These are phyloP conservation scores for Rallus crepitans DNA, from an alignment of 2,797 vertebrate species.

Conservation along the genomic window DNA sequence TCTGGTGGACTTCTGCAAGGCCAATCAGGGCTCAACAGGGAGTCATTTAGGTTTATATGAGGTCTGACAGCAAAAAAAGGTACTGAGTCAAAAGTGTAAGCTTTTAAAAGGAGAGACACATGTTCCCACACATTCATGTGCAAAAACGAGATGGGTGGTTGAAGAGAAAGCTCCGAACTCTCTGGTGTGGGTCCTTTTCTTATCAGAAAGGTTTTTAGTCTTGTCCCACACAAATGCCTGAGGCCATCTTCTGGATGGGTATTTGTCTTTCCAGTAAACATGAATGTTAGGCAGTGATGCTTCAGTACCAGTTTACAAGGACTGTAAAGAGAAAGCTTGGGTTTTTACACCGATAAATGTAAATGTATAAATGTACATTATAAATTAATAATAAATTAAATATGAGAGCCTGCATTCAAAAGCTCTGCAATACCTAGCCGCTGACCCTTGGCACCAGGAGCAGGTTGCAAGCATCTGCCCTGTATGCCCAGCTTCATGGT, in stretches of 20 bases:
- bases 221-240: rapidly evolving
- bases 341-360: background rate
- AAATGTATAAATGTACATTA: no score
- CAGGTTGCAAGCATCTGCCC: background rate
- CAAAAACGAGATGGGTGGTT: background rate
- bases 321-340: background rate
- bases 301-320: background rate
- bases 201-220: background rate
- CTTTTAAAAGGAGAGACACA: background rate
- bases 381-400: background rate
- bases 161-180: background rate
- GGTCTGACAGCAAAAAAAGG: background rate
- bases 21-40: background rate
- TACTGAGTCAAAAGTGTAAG: background rate
- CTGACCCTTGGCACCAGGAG: background rate
- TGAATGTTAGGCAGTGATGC: background rate
- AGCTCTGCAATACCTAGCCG: background rate
- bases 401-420: rapidly evolving
- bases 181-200: background rate
- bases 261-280: background rate
- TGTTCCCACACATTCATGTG: background rate
- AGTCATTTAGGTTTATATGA: background rate
- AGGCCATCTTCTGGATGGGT: background rate
- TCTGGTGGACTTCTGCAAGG: background rate
- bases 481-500: background rate